Evolutionary conservation across 2,113 vertebrate species (phyloP).

Genomic region (Vicugna pacos): DNA sequence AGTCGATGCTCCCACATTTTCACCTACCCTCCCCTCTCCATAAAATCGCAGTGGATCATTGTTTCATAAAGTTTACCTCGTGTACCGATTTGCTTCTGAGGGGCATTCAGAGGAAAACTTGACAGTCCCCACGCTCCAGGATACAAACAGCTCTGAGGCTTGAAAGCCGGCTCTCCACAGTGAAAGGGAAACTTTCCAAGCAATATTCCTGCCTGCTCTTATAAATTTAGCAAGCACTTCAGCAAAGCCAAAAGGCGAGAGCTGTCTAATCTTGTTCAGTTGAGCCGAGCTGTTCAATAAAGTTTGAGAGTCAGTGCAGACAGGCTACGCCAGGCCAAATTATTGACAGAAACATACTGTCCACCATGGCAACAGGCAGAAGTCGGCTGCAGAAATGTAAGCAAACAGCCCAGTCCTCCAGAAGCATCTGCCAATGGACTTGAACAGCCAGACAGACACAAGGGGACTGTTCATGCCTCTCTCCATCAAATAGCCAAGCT

Average conservation of each 20-base stretch:
- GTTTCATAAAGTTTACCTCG: conserved; percentile 66
- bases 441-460: conserved; percentile 85
- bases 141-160: conserved; percentile 53
- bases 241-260: conserved; percentile 85
- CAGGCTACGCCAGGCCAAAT: conserved; percentile 87
- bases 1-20: neutral
- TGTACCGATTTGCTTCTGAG: conserved; percentile 55
- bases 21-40: neutral
- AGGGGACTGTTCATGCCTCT: conserved; percentile 72
- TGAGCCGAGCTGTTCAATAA: conserved; percentile 85
- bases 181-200: conserved; percentile 78
- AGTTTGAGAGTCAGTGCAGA: conserved; percentile 86
- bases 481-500: conserved; percentile 71
- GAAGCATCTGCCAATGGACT: conserved; percentile 85
- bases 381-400: conserved; percentile 88
- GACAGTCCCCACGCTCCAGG: conserved; percentile 71
- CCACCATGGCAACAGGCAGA: conserved; percentile 90
- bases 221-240: conserved; percentile 82
- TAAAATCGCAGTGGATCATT: conserved; percentile 39
- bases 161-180: conserved; percentile 61
- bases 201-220: conserved; percentile 78
- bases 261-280: conserved; percentile 86
- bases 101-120: conserved; percentile 71
- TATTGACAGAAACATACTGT: conserved; percentile 89
- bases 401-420: conserved; percentile 86